Conservation (phyloP, 2,888 invertebrate species). For the Tricholauxania praeusta region DNA sequence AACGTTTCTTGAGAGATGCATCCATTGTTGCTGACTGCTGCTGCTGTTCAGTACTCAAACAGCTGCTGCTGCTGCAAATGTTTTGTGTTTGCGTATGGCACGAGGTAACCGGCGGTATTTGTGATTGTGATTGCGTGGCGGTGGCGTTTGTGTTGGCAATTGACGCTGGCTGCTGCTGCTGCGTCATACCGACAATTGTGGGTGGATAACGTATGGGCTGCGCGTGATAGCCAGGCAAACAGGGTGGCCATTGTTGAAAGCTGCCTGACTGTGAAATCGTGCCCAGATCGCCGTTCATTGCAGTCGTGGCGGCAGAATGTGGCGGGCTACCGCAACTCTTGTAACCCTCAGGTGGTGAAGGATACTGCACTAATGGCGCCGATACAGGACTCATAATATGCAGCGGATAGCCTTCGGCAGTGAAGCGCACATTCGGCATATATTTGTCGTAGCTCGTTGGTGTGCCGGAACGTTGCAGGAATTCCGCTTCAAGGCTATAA, state of each 20-base stretch:
- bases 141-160: conserved; percentile 26
- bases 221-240: conserved; percentile 69
- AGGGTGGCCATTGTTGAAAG: conserved; percentile 71
- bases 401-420: conserved; percentile 82
- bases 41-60: conserved; percentile 57
- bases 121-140: conserved; percentile 39
- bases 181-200: conserved; percentile 51
- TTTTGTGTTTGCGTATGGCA: conserved; percentile 52
- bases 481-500: conserved; percentile 76
- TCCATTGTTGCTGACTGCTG: conserved; percentile 54
- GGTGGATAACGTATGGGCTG: conserved; percentile 63
- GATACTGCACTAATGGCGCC: conserved; percentile 70
- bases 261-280: conserved; percentile 27
- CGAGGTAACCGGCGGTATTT: conserved; percentile 61
- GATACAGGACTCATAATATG: conserved; percentile 59
- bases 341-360: conserved; percentile 78
- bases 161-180: conserved; percentile 37
- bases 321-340: conserved; percentile 62
- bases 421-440: conserved; percentile 76
- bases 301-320: too few relatives aligned
- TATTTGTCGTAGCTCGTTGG: conserved; percentile 70
- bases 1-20: conserved; percentile 67
- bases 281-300: conserved; percentile 37
- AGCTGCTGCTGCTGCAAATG: conserved; percentile 39
- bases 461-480: conserved; percentile 70